Conservation (phyloP, 2,797 vertebrate genomes). For the Spizella passerina region DNA sequence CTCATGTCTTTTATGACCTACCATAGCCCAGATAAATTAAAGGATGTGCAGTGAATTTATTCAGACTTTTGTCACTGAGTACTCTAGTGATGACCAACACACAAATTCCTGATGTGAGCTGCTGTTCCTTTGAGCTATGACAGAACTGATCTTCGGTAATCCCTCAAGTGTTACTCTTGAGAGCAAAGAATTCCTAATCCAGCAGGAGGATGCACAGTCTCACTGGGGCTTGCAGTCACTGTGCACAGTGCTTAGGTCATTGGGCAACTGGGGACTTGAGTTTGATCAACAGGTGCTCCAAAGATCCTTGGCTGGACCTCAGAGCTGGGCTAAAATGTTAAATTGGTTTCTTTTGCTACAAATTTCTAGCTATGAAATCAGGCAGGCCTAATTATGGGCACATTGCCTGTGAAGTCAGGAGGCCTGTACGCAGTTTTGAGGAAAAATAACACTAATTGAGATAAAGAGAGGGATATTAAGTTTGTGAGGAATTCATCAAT, state of each 20-base stretch:
- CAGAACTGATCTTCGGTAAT: neutral
- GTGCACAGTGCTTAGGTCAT: neutral
- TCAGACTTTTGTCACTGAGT: neutral
- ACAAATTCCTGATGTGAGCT: neutral
- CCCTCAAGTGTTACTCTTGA: neutral
- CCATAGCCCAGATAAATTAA: neutral
- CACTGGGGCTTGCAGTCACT: neutral
- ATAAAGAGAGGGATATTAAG: neutral
- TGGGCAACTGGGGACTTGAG: neutral
- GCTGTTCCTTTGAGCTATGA: neutral
- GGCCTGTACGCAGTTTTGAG: neutral
- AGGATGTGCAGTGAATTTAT: neutral
- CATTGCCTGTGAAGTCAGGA: neutral
- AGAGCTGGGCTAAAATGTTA: neutral
- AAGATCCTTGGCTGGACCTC: neutral
- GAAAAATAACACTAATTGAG: neutral
- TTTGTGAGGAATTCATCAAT: neutral
- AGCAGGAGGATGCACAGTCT: neutral
- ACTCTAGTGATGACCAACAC: neutral
- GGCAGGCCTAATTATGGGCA: neutral
- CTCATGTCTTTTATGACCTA: neutral
- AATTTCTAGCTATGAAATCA: neutral
- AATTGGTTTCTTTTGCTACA: neutral
- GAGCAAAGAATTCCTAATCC: neutral
- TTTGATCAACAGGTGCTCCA: neutral